These are phyloP conservation scores for Acipenser oxyrinchus DNA, from an alignment of 2,797 vertebrate genomes.

Conservation along the genomic window DNA sequence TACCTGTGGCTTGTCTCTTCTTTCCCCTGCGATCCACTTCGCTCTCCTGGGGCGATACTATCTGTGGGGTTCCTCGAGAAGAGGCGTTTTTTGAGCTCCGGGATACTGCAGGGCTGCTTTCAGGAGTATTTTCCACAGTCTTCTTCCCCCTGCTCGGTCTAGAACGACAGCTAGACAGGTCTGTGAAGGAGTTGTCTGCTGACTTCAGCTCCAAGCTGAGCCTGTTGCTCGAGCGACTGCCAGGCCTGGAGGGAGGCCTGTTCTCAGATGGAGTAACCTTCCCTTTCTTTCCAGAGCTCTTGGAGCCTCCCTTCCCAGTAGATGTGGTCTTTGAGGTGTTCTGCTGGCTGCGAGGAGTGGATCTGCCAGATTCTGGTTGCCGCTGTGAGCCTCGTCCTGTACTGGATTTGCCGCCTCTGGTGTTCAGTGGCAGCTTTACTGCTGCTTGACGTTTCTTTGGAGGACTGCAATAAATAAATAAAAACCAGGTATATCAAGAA, in stretches of 20 bases:
- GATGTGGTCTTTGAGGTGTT: constrained; percentile 49
- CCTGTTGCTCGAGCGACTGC: constrained; percentile 58
- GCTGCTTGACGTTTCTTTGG: constrained; percentile 63
- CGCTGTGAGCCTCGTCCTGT: constrained; percentile 49
- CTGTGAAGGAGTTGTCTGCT: constrained; percentile 49
- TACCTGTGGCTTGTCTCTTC: constrained; percentile 71
- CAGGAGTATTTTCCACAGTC: constrained; percentile 31
- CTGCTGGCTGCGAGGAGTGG: constrained; percentile 58
- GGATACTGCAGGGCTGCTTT: constrained; percentile 30
- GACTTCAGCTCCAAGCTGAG: constrained; percentile 59
- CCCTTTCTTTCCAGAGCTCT: constrained; percentile 68
- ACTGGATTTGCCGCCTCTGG: constrained; percentile 55
- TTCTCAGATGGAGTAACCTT: constrained; percentile 48
- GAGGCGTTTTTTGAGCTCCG: too few species aligned
- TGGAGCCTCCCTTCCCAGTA: constrained; percentile 55
- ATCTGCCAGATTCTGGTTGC: constrained; percentile 47
- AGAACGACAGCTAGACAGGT: constrained; percentile 13
- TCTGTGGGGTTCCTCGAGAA: too few species aligned
- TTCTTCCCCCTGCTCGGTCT: constrained; percentile 29
- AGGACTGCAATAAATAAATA: constrained; percentile 40
- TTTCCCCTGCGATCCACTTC: constrained; percentile 60
- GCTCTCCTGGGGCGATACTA: constrained; percentile 41
- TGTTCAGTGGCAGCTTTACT: constrained; percentile 63
- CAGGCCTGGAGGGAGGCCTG: constrained; percentile 55
- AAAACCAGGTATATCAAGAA: too few species aligned